Conservation (phyloP, 1,140 invertebrate species). For the Drosophila murphyi region DNA sequence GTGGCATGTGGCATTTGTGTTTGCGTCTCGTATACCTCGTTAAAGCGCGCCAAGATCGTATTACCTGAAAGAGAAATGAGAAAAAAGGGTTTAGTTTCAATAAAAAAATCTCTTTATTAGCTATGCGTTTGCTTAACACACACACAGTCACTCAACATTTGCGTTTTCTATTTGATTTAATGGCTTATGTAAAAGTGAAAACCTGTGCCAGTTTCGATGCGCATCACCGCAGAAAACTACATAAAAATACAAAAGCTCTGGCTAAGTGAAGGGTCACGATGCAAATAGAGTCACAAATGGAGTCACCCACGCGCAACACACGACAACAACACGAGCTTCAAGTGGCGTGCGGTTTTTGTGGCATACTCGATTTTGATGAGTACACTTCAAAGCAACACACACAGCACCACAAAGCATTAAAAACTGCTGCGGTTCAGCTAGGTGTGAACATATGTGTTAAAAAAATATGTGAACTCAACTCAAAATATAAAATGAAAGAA, state of each 20-base stretch:
- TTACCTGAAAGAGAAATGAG: slow-evolving; percentile 65
- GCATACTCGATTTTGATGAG: slow-evolving; percentile 16
- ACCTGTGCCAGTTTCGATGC: slow-evolving; percentile 33
- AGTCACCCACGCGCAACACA: slow-evolving; percentile 29
- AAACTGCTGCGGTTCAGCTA: background rate
- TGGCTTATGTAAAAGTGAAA: slow-evolving; percentile 43
- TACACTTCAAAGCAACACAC: slow-evolving; percentile 7
- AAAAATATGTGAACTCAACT: background rate
- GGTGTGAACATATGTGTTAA: slow-evolving; percentile 3
- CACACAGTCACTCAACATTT: slow-evolving; percentile 24
- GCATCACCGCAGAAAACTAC: slow-evolving; percentile 13
- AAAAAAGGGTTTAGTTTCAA: slow-evolving; percentile 48
- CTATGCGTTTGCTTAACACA: slow-evolving; percentile 19
- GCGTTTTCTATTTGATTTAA: slow-evolving; percentile 10
- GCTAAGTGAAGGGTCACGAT: slow-evolving; percentile 51
- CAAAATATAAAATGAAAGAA: background rate
- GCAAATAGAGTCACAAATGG: background rate
- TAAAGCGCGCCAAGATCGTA: slow-evolving; percentile 79
- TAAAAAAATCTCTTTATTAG: slow-evolving; percentile 49
- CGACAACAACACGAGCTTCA: slow-evolving; percentile 25
- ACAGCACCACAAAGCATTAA: slow-evolving; percentile 20
- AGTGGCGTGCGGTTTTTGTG: slow-evolving; percentile 33
- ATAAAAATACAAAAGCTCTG: background rate
- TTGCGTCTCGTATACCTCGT: slow-evolving; percentile 75
- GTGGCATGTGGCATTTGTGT: slow-evolving; percentile 54